Conservation (phyloP, 2,797 vertebrate species). For the Falco peregrinus region DNA sequence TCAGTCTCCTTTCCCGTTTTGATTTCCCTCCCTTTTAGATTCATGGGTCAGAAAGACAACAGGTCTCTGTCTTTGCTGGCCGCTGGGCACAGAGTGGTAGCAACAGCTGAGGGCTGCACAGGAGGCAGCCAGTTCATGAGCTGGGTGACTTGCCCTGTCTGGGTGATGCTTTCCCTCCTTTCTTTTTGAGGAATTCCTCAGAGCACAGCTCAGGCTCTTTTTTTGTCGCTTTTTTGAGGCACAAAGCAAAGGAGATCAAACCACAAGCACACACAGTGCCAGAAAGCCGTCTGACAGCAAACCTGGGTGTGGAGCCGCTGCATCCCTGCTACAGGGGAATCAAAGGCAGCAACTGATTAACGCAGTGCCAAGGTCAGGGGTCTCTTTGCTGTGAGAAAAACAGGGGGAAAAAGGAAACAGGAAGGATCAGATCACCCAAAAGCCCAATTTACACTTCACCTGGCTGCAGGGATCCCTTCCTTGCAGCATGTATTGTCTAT, state of each 20-base stretch:
- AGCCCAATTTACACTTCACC: neutral
- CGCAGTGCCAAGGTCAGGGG: neutral
- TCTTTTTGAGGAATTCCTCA: neutral
- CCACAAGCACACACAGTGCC: rapidly evolving
- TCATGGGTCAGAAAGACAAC: neutral
- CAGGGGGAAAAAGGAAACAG: neutral
- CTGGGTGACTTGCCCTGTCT: neutral
- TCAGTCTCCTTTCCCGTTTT: neutral
- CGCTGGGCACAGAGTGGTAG: neutral
- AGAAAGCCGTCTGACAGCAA: neutral
- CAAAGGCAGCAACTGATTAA: neutral
- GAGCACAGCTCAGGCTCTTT: neutral
- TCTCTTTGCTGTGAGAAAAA: neutral
- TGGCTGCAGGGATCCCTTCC: neutral
- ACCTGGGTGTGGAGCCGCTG: neutral
- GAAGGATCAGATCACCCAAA: neutral
- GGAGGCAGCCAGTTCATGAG: neutral
- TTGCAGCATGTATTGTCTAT: neutral
- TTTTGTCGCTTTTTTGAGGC: neutral
- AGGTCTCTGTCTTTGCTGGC: neutral
- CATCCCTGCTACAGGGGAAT: neutral
- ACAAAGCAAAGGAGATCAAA: conserved; percentile 34
- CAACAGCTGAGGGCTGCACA: rapidly evolving
- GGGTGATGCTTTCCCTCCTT: neutral
- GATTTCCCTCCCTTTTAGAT: neutral